Evolutionary conservation across 2,888 invertebrate species (phyloP), one percentile per base, ranked within the genome.

Genomic region (Silvanus unidentatus): DNA sequence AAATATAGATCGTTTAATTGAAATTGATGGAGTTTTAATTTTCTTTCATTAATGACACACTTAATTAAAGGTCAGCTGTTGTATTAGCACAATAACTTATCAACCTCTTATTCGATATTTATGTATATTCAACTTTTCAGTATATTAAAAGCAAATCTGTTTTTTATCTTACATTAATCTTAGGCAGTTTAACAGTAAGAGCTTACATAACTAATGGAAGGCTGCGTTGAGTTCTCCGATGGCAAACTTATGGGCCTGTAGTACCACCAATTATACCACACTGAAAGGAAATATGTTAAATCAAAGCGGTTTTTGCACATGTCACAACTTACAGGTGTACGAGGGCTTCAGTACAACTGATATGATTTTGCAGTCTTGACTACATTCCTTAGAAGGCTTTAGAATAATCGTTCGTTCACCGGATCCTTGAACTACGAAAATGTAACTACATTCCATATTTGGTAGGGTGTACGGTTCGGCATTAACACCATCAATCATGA

Each of bases 191-290:
- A 86, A 69, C 86, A 87, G 63, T 82, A 86, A 37, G 86, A 86
- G 40, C 82, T 85, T 40, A 87, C 72, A 64, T 85, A 86, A 47
- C 77, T 80, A 46, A 88, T 75, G 41, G 81, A 77, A 39, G 73
- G 78, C 60, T 75, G 72, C 55, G 75, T 82, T 61, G 80, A 75
- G 63, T 72, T 78, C 62, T 78, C 73, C 35, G 75, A 70, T 49
- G 84, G 80, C 51, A 80, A 75, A 60, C 84, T 80, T 15, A 77
- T 70, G 16, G 86, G 85, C 63, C 84, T 75, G 86, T 87, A 88
- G 60, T 86, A 88, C 82, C 87, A 86, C 86, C 87, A 88, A 66
- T 87, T 88, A 66, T 86, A 88, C 80, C 84, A 86, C 57, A 88
- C 88, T 88, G 73, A 53, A 80, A 80, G 40, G 55, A 56, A 61